phyloP scores from a whole-genome alignment of 2,113 vertebrate genomes.

The Xenotilapia leptura region DNA sequence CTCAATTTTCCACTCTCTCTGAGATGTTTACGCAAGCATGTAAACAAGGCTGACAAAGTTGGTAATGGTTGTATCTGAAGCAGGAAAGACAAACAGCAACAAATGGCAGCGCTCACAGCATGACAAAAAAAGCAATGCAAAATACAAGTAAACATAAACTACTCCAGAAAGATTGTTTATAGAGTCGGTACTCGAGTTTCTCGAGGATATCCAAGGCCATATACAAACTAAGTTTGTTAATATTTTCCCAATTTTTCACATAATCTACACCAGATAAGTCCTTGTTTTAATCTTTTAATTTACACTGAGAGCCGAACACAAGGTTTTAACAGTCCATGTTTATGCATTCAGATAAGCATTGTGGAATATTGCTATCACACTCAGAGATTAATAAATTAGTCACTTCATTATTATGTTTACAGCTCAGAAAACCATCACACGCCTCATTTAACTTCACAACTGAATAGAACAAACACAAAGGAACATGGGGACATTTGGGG shows the following conservation, averaged over 20 bases:
- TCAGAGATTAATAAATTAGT: background rate
- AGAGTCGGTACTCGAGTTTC: background rate
- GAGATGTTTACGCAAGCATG: background rate
- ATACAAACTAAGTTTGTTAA: background rate
- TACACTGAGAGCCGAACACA: background rate
- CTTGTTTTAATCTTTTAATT: background rate
- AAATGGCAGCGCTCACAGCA: slow-evolving; percentile 12
- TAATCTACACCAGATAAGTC: background rate
- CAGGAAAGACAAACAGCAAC: slow-evolving; percentile 7
- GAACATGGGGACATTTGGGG: background rate
- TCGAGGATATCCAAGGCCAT: background rate
- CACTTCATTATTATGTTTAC: background rate
- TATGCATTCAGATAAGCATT: background rate
- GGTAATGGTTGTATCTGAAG: background rate
- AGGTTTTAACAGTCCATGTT: background rate
- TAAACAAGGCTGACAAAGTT: slow-evolving; percentile 30
- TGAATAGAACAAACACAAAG: background rate
- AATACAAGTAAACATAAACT: slow-evolving; percentile 32
- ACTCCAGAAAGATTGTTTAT: slow-evolving; percentile 29
- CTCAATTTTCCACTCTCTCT: background rate
- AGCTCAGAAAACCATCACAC: background rate
- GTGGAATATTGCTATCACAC: background rate
- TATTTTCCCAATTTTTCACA: background rate
- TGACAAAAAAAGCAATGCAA: slow-evolving; percentile 13
- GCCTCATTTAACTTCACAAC: background rate